Evolutionary conservation across 2,113 vertebrate genomes (phyloP), one percentile per base, ranked within the genome.

Genomic region (Urocynchramus pylzowi): DNA sequence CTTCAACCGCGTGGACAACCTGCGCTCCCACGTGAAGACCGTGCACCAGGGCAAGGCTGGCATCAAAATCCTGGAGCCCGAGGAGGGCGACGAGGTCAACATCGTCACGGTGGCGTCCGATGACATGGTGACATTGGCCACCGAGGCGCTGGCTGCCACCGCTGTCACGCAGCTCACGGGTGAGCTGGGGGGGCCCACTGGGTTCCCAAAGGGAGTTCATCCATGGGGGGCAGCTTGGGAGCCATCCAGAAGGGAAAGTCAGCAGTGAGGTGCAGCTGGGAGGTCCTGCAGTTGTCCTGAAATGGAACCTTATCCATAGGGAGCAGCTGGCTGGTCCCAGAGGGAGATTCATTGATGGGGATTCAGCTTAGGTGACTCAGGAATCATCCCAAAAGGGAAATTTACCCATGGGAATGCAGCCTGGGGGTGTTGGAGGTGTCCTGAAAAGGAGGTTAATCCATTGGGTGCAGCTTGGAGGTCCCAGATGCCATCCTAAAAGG

Each of bases 1-100:
- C 7, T 99, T 99, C 96, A 99, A 99, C 97, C 99, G 99, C 0
- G 99, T 99, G 73, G 99, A 99, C 97, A 99, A 99, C 87, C 98
- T 99, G 89, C 99, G 99, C 19, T 99, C 99, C 18, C 99, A 99
- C 2, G 99, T 99, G 57, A 99, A 99, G 97, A 99, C 99, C 0
- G 99, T 99, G 82, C 99, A 99, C 97, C 99, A 99, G 47, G 99
- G 99, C 92, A 99, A 99, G 88, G 99, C 99, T 0, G 99, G 99
- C 75, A 99, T 99, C 98, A 99, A 99, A 93, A 98, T 99, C 83
- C 98, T 99, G 76, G 98, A 99, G 88, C 59, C 98, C 1, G 30
- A 98, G 94, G 93, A 98, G 6, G 99, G 98, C 0, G 98, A 98
- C 0, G 99, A 99, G 96, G 98, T 99, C 97, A 99, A 99, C 92